Evolutionary conservation across 2,113 vertebrate species (phyloP), one percentile per base, ranked within the genome.

Genomic region (Todiramphus saurophagus): DNA sequence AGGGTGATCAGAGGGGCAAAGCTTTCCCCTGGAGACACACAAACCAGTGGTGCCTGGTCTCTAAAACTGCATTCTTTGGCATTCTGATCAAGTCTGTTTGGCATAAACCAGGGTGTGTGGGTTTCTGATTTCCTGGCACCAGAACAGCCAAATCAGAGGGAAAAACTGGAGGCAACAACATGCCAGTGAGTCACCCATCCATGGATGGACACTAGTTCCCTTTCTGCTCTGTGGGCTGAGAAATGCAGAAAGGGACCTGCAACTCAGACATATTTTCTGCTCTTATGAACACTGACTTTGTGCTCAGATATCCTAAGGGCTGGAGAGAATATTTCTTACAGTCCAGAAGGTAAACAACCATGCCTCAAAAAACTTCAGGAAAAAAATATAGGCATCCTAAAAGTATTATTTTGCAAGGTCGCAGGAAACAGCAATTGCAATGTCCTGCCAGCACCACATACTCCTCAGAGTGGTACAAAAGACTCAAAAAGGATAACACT

Each of bases 111-210:
- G 82, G 51, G 48, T 24, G 55, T 84, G 94, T 89, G 88, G 88
- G 90, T 83, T 84, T 93, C 94, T 62, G 64, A 82, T 80, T 96
- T 96, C 80, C 92, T 97, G 95, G 95, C 84, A 97, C 83, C 85
- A 90, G 48, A 94, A 88, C 81, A 93, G 63, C 90, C 95, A 94
- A 80, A 93, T 46, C 85, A 58, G 48, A 97, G 73, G 73, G 56
- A 94, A 96, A 41, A 91, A 94, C 59, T 86, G 76, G 66, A 95
- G 79, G 85, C 89, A 97, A 94, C 86, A 93, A 93, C 83, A 94
- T 95, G 77, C 94, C 93, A 97, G 73, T 93, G 95, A 97, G 83
- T 96, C 96, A 97, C 66, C 87, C 94, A 96, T 60, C 87, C 95
- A 91, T 93, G 92, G 94, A 96, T 89, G 76, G 87, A 87, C 90